Conservation (phyloP, 2,888 invertebrate genomes). For the Ormyrus thymus region DNA sequence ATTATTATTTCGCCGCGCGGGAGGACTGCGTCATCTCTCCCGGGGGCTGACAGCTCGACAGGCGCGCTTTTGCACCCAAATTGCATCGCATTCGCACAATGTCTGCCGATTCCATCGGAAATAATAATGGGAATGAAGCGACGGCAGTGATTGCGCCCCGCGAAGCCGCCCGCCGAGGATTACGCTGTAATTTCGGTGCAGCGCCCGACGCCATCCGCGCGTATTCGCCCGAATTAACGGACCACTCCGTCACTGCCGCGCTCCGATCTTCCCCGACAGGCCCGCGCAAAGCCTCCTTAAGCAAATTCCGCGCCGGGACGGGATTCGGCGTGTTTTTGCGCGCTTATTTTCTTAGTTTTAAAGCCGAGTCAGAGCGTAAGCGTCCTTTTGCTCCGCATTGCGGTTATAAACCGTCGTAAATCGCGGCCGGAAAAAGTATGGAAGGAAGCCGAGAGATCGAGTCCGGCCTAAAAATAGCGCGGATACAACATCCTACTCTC, state of each 20-base stretch:
- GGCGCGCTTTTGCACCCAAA: slow-evolving; percentile 41
- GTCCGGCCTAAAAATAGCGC: no score
- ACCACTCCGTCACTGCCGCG: slow-evolving; percentile 22
- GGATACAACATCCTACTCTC: not conserved
- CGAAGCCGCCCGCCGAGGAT: no score
- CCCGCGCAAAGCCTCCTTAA: slow-evolving; percentile 8
- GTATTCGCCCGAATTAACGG: slow-evolving; percentile 33
- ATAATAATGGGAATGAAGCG: slow-evolving; percentile 51
- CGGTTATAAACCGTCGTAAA: no score
- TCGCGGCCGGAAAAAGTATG: no score
- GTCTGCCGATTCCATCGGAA: slow-evolving; percentile 54
- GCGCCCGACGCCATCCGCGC: not conserved
- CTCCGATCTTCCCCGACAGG: slow-evolving; percentile 10
- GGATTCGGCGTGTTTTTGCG: not conserved
- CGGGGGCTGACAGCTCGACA: slow-evolving; percentile 46
- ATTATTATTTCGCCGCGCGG: slow-evolving; percentile 41
- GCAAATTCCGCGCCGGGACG: not conserved
- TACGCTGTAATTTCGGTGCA: slow-evolving; percentile 39
- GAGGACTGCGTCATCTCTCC: slow-evolving; percentile 38
- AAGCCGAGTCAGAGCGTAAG: no score
- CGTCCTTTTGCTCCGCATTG: no score
- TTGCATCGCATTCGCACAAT: slow-evolving; percentile 55
- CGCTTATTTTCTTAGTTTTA: no score
- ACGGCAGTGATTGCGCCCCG: slow-evolving; percentile 34
- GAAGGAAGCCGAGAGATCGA: no score